A percentile compares a stretch with the other conserved stretches of the same genome.
These are phyloP conservation scores for Nomada lathburiana DNA, from an alignment of 2,888 invertebrate species.

Conservation along the genomic window DNA sequence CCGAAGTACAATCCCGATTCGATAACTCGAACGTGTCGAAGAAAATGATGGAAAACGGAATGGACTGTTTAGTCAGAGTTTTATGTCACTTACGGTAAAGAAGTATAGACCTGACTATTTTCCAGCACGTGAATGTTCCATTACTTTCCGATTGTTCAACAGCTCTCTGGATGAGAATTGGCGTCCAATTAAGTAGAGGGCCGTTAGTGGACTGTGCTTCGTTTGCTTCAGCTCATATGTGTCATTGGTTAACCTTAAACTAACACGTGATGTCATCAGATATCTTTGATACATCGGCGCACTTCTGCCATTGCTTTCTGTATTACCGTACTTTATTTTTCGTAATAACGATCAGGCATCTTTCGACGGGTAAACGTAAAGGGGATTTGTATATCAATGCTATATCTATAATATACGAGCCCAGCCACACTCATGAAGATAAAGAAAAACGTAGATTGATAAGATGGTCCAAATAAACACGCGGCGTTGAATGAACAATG, in stretches of 20 bases:
- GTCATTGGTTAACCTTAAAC: conserved; percentile 73
- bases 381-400: conserved; percentile 12
- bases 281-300: conserved; percentile 17
- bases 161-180: conserved; percentile 32
- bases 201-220: conserved; percentile 54
- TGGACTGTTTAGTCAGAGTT: neutral
- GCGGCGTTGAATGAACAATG: neutral
- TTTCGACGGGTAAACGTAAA: neutral
- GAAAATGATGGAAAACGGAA: neutral
- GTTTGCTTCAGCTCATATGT: conserved; percentile 52
- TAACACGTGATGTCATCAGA: conserved; percentile 78
- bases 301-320: neutral
- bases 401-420: neutral
- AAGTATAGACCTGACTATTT: conserved; percentile 20
- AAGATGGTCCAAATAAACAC: neutral
- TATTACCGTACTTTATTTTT: neutral
- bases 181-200: conserved; percentile 42
- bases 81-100: conserved; percentile 36
- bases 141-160: conserved; percentile 39
- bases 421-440: conserved; percentile 3
- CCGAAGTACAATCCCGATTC: neutral
- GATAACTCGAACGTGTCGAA: too few species aligned
- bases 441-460: neutral
- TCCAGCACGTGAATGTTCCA: conserved; percentile 34
- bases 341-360: conserved; percentile 12